These are phyloP conservation scores for Scaptomyza cyrtandrae DNA, from an alignment of 2,888 invertebrate genomes.

Conservation along the genomic window DNA sequence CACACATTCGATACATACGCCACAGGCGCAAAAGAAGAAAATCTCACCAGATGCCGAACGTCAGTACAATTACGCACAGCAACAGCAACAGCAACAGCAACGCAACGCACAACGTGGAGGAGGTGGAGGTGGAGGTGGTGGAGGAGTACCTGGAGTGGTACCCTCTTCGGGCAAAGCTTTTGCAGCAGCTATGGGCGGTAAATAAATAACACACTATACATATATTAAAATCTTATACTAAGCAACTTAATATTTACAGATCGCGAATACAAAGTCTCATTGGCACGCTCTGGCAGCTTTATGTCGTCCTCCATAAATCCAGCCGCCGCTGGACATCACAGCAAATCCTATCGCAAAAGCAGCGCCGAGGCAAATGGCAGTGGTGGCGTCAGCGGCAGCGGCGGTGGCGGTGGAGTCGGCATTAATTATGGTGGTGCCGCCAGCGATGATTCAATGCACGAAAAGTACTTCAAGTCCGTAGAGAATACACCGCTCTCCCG, in stretches of 20 bases:
- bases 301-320: slow-evolving; percentile 84
- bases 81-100: slow-evolving; percentile 77
- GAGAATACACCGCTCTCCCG: slow-evolving; percentile 89
- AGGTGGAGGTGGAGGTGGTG: slow-evolving; percentile 17
- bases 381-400: slow-evolving; percentile 24
- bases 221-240: neutral
- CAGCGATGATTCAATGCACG: slow-evolving; percentile 93
- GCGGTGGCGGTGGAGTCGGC: slow-evolving; percentile 58
- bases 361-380: slow-evolving; percentile 80
- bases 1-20: slow-evolving; percentile 87
- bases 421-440: slow-evolving; percentile 84
- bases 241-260: slow-evolving; percentile 35
- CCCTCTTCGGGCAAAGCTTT: slow-evolving; percentile 48
- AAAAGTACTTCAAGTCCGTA: slow-evolving; percentile 90
- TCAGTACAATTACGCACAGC: slow-evolving; percentile 79
- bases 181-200: slow-evolving; percentile 47
- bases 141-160: slow-evolving; percentile 6
- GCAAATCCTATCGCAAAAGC: slow-evolving; percentile 81
- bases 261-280: slow-evolving; percentile 79
- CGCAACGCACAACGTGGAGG: slow-evolving; percentile 82
- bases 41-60: slow-evolving; percentile 82
- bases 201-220: neutral
- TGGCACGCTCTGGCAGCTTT: slow-evolving; percentile 84
- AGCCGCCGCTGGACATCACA: slow-evolving; percentile 79
- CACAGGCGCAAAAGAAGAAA: slow-evolving; percentile 88